A percentile compares a stretch with the other conserved stretches of the same genome.
Conservation (phyloP, 2,113 vertebrate genomes). For the Bujurquina vittata region DNA sequence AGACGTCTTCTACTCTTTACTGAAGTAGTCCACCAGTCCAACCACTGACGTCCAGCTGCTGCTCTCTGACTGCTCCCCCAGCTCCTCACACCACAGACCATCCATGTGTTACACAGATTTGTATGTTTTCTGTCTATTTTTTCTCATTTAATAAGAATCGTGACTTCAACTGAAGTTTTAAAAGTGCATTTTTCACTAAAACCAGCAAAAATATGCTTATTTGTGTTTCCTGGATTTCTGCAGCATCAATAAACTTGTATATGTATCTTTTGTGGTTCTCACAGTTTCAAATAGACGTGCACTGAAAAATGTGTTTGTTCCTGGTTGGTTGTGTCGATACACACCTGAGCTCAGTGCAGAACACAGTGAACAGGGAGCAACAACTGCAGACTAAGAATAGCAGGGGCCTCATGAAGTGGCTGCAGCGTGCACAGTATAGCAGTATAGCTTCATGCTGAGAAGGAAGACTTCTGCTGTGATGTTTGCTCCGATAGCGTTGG, state of each 20-base stretch:
- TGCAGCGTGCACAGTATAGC: background rate
- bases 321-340: background rate
- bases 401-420: background rate
- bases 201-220: background rate
- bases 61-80: no score
- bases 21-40: no score
- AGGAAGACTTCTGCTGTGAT: no score
- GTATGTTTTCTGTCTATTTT: background rate
- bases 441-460: no score
- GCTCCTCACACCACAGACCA: no score
- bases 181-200: rapidly evolving
- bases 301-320: background rate
- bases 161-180: background rate
- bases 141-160: background rate
- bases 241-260: background rate
- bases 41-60: no score
- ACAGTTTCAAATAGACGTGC: background rate
- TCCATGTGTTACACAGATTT: no score
- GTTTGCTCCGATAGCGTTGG: no score
- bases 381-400: background rate
- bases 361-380: background rate
- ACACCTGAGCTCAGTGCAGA: background rate
- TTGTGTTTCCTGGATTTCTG: no score
- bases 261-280: background rate
- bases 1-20: background rate